Base-by-base conservation (phyloP, 2,797 vertebrate species). In the Sebastolobus altivelis region DNA sequence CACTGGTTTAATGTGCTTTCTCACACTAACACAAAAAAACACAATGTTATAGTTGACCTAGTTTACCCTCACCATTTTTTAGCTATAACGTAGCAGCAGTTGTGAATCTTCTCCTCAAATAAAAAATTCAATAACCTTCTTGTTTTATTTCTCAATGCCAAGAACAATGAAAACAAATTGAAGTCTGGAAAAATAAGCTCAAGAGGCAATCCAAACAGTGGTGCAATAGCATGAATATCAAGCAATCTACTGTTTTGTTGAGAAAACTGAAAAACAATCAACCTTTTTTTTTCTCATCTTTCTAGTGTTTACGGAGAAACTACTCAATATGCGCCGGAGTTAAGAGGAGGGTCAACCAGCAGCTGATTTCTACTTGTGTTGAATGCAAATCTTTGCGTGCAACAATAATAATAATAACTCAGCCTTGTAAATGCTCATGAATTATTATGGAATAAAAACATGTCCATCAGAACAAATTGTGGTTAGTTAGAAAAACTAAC, bases 131-230 rank as follows among this genome's bases (percentile, higher is more conserved):
- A 40, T 78, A 78, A 69, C 62, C 22, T 8, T 68, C 7, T 37
- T 84, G 43, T 63, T 82, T 69, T 62, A 65, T 81, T 79, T 77
- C 59, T 75, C 54, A 66, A 49, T 70, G 73, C 62, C 81, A 83
- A 65, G 52, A 77, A 87, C 62, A 86, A 84, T 81, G 75, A 72
- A 68, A 79, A 80, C n/a, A 85, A 88, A 89, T 62, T 76, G 63
- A 46, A 73, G 52, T 38, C 55, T 75, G 67, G 75, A 87, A 81
- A 79, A 49, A 74, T 79, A 38, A 76, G 54, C 72, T 79, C 46
- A 55, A 77, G 18, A 72, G 75, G 75, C 68, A 66, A 77, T 62
- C 25, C 55, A 65, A 82, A 82, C 27, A 56, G 55, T 58, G 65
- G 72, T 54, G 56, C 76, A 87, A 80, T 71, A 68, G 46, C 58